Conservation (phyloP, 2,888 invertebrate species). For the Leptopterna dolabrata region DNA sequence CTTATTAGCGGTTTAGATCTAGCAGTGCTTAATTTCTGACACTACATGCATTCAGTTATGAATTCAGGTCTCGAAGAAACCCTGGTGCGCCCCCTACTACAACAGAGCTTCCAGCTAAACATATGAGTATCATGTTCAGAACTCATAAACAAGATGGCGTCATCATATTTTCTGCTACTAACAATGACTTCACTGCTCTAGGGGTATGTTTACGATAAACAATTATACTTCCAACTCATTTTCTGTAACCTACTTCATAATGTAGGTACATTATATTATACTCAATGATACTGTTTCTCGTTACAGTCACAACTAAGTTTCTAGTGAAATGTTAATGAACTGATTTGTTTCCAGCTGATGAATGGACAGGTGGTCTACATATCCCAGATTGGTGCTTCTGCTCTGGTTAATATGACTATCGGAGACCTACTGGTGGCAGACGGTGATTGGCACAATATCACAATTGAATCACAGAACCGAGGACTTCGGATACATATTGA, state of each 20-base stretch:
- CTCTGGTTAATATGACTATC: constrained; percentile 84
- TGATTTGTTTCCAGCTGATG: constrained; percentile 69
- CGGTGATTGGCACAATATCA: constrained; percentile 91
- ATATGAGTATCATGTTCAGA: constrained; percentile 82
- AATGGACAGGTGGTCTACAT: constrained; percentile 83
- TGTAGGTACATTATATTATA: background rate
- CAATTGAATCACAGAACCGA: constrained; percentile 77
- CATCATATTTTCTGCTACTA: constrained; percentile 87
- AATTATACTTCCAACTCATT: background rate
- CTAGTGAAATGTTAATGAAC: background rate
- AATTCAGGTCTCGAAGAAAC: constrained; percentile 61
- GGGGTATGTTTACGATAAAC: constrained; percentile 69
- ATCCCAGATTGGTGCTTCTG: constrained; percentile 77
- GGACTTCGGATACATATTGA: constrained; percentile 81
- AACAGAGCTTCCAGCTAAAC: constrained; percentile 73
- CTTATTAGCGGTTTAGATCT: too few relatives aligned
- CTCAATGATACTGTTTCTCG: constrained; percentile 8
- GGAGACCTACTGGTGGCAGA: constrained; percentile 74
- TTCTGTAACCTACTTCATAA: background rate
- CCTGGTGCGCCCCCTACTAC: constrained; percentile 65
- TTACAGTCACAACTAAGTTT: background rate
- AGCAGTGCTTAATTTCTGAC: too few relatives aligned
- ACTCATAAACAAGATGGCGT: constrained; percentile 83
- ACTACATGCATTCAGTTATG: too few relatives aligned
- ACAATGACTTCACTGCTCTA: constrained; percentile 86